phyloP scores from a whole-genome alignment of 2,113 vertebrate species.

The Parus major region DNA sequence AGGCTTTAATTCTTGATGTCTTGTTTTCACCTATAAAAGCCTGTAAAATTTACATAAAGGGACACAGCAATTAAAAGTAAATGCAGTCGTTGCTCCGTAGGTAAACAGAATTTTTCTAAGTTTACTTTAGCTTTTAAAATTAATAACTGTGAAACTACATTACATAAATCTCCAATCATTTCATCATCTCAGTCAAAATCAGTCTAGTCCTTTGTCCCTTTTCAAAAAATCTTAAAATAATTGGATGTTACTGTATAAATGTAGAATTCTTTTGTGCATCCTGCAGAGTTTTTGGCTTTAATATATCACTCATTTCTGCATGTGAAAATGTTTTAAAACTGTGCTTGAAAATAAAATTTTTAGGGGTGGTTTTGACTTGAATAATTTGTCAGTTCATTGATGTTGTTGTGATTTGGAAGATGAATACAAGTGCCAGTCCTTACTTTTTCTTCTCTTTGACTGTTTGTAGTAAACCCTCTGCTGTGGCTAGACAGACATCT shows the following conservation, averaged over 20 bases:
- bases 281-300: neutral
- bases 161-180: neutral
- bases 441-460: neutral
- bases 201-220: neutral
- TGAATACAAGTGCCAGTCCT: neutral
- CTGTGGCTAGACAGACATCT: neutral
- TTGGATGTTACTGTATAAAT: neutral
- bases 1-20: neutral
- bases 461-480: neutral
- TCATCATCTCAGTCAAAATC: neutral
- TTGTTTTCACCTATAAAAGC: neutral
- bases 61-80: neutral
- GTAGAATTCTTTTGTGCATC: neutral
- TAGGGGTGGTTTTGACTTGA: neutral
- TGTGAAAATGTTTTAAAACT: neutral
- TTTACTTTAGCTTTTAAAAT: neutral
- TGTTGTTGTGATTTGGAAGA: neutral
- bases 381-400: neutral
- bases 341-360: neutral
- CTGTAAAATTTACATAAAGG: neutral
- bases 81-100: neutral
- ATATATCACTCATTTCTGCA: neutral
- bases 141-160: neutral
- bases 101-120: neutral
- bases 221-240: neutral